phyloP scores from a whole-genome alignment of 2,113 vertebrate genomes.

The Hiodon alosoides region DNA sequence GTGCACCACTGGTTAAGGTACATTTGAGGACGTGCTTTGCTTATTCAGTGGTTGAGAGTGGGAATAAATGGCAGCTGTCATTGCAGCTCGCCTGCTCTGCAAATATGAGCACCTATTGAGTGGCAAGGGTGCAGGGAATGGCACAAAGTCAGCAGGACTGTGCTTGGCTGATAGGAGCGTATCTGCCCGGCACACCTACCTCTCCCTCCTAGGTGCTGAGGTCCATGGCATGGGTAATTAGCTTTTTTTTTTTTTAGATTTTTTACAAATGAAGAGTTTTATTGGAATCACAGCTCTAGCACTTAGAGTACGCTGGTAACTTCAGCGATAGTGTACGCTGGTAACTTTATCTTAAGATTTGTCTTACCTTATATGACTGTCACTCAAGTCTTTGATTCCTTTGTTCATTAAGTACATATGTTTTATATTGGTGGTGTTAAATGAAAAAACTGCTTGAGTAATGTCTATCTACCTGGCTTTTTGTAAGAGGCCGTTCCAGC shows the following conservation, averaged over 20 bases:
- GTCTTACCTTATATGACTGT: too few species aligned
- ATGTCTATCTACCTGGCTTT: too few species aligned
- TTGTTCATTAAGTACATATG: too few species aligned
- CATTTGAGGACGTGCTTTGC: too few species aligned
- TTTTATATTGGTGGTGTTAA: too few species aligned
- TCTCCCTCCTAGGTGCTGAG: neutral
- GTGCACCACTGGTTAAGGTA: too few species aligned
- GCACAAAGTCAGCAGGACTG: slow-evolving; percentile 38
- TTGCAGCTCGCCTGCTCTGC: slow-evolving; percentile 3
- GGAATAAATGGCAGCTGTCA: neutral
- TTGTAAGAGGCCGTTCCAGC: too few species aligned
- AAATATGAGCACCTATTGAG: neutral
- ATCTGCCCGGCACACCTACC: slow-evolving; percentile 34
- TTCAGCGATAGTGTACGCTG: too few species aligned
- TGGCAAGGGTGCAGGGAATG: neutral
- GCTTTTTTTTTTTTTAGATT: neutral
- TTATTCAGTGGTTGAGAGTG: neutral
- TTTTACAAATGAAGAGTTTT: too few species aligned
- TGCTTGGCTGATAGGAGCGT: slow-evolving; percentile 46
- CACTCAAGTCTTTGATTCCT: too few species aligned
- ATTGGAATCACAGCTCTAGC: neutral
- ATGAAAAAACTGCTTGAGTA: too few species aligned
- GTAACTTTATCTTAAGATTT: too few species aligned
- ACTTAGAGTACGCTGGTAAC: neutral
- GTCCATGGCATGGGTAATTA: neutral